Conservation (phyloP, 2,797 vertebrate genomes). For the Ibycter americanus region DNA sequence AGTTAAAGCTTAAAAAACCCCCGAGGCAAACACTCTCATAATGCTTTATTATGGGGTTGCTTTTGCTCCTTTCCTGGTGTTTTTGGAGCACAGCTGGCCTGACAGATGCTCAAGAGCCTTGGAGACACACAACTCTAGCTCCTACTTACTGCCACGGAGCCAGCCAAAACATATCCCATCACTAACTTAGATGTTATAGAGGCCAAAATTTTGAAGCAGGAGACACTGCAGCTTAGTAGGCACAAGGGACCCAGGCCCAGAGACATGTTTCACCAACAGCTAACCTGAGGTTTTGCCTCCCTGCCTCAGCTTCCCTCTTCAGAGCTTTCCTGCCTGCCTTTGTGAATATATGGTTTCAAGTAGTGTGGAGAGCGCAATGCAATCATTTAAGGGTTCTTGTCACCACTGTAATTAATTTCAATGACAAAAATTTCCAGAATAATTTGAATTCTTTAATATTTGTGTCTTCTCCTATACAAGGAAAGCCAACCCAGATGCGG, state of each 20-base stretch:
- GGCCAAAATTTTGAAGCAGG: not conserved
- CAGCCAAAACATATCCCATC: not conserved
- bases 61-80: not conserved
- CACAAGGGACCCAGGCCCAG: not conserved
- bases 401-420: not conserved
- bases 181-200: not conserved
- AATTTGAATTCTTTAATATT: not conserved
- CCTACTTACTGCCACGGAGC: not conserved
- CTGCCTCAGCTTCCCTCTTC: not conserved
- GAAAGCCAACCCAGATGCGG: not conserved
- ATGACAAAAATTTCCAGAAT: not conserved
- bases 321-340: not conserved
- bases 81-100: not conserved
- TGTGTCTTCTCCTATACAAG: not conserved
- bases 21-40: not conserved
- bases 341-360: not conserved
- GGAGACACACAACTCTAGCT: not conserved
- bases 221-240: not conserved
- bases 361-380: not conserved
- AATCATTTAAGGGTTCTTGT: not conserved
- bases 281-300: not conserved
- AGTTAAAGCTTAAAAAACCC: not conserved
- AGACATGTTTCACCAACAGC: rapidly evolving
- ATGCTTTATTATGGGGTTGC: not conserved
- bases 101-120: not conserved